Evolutionary conservation across 2,113 vertebrate species (phyloP), one percentile per base, ranked within the genome.

Genomic region (Brachyhypopomus gauderio): DNA sequence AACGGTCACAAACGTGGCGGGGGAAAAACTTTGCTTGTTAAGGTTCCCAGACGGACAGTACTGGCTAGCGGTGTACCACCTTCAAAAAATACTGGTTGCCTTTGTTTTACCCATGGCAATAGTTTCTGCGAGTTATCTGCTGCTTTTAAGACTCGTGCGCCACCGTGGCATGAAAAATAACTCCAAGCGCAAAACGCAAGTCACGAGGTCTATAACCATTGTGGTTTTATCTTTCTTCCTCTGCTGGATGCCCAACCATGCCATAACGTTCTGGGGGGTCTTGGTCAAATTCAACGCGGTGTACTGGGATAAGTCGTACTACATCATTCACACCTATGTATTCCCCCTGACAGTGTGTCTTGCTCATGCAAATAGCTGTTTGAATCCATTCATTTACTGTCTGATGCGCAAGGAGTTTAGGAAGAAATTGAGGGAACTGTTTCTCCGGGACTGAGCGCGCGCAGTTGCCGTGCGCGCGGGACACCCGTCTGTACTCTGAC

Each of bases 341-440:
- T 94, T 94, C 88, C 94, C 94, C 0, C 86, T 94, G 69, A 94
- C 93, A 4, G 92, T 94, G 25, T 94, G 93, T 45, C 81, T 94
- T 64, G 94, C 93, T 17, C 94, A 94, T 85, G 88, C 92, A 30
- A 94, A 93, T 89, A 94, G 94, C 86, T 94, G 94, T 78, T 87
- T 94, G n/a, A 94, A 94, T 84, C 93, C 93, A 0, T 72, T 94
- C 1, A 92, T 94, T 55, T 94, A 94, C 87, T 94, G 93, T 78
- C 91, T 94, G 19, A 92, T 89, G 89, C 89, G 93, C 77, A 86
- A 63, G 38, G 93, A 94, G 86, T 94, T 93, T 70, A 85, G 94
- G 75, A 77, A 89, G 67, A 93, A 92, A 72, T 81, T 94, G 9
- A 89, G 69, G 23, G 79, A 86, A 27, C 71, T 93, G 63, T 64